Conservation (phyloP, 2,797 vertebrate species). For the Phalloptychus januarius region DNA sequence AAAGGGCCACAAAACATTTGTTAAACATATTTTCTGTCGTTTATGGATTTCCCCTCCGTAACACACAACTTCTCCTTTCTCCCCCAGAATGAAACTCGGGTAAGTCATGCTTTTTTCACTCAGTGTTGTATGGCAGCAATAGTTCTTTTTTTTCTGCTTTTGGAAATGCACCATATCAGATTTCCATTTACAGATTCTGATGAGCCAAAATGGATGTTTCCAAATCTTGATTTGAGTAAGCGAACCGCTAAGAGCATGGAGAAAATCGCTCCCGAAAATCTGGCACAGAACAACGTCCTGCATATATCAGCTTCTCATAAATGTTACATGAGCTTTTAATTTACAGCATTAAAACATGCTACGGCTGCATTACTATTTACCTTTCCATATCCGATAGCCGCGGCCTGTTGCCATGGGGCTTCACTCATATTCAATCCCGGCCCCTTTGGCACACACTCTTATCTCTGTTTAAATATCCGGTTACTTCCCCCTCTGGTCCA, state of each 20-base stretch:
- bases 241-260: constrained; percentile 46
- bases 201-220: constrained; percentile 56
- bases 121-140: constrained; percentile 7
- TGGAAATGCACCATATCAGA: constrained; percentile 53
- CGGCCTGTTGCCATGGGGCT: constrained; percentile 73
- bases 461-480: constrained; percentile 85
- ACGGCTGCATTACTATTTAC: constrained; percentile 76
- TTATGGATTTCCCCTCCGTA: not conserved
- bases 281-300: constrained; percentile 54
- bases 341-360: constrained; percentile 75
- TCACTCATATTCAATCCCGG: constrained; percentile 74
- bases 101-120: constrained; percentile 22
- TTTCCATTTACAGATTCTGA: constrained; percentile 56
- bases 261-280: constrained; percentile 70
- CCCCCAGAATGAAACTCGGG: constrained; percentile 12
- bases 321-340: constrained; percentile 77
- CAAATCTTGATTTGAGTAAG: constrained; percentile 63
- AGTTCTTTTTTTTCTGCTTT: constrained; percentile 5
- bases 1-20: constrained; percentile 16
- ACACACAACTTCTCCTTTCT: constrained; percentile 7
- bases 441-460: constrained; percentile 81
- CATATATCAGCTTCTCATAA: constrained; percentile 64
- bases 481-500: constrained; percentile 77
- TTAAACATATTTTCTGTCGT: constrained; percentile 25
- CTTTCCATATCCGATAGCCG: constrained; percentile 78